Evolutionary conservation across 2,888 invertebrate genomes (phyloP).

Genomic region (Galeruca laticollis): DNA sequence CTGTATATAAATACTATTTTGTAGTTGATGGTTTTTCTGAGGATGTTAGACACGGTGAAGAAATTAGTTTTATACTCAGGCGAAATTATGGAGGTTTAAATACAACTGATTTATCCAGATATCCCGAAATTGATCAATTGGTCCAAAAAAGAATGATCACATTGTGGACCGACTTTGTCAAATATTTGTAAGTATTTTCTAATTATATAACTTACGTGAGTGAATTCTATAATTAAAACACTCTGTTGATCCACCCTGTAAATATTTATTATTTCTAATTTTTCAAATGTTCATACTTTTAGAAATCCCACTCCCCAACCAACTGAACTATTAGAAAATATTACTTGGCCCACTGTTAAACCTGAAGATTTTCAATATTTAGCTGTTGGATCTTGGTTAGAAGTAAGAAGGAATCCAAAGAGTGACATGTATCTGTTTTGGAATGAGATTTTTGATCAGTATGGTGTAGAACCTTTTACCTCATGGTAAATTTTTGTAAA

Average conservation of each 20-base stretch:
- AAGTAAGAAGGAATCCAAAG: slow-evolving; percentile 42
- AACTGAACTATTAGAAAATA: slow-evolving; percentile 40
- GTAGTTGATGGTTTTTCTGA: slow-evolving; percentile 46
- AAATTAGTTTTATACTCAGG: slow-evolving; percentile 47
- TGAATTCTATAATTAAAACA: no score
- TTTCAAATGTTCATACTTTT: slow-evolving; percentile 3
- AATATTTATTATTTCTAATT: no score
- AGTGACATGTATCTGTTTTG: slow-evolving; percentile 34
- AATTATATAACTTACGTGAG: no score
- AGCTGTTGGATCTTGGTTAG: slow-evolving; percentile 44
- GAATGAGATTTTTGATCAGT: slow-evolving; percentile 31
- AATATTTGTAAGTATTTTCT: slow-evolving; percentile 48
- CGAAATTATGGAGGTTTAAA: slow-evolving; percentile 45
- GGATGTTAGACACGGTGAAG: slow-evolving; percentile 49
- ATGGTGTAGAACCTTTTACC: slow-evolving; percentile 33
- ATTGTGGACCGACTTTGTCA: slow-evolving; percentile 52
- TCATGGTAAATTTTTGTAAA: slow-evolving; percentile 18
- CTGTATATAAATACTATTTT: slow-evolving; percentile 17
- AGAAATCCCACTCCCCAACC: slow-evolving; percentile 50
- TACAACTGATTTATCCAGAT: slow-evolving; percentile 47
- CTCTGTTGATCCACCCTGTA: no score
- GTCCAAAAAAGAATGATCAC: slow-evolving; percentile 48
- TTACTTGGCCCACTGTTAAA: slow-evolving; percentile 46
- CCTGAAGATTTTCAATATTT: slow-evolving; percentile 42
- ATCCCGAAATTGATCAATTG: slow-evolving; percentile 45